phyloP scores from a whole-genome alignment of 2,113 vertebrate species.

The Coryphaenoides rupestris region DNA sequence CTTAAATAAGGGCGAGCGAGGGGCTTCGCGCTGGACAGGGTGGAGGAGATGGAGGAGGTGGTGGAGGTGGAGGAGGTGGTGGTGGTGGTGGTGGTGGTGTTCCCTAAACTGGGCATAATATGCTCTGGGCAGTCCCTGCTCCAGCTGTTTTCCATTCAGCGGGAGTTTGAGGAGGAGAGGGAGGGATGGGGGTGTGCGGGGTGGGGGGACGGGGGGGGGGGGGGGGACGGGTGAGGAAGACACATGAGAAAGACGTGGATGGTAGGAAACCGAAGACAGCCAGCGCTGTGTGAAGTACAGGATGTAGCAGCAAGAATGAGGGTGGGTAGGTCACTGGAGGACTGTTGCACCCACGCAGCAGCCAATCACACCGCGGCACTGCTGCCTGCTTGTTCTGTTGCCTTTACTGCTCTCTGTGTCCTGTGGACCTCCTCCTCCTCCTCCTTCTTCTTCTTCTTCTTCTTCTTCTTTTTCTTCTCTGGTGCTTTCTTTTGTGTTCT shows the following conservation, averaged over 20 bases:
- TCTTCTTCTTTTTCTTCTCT: background rate
- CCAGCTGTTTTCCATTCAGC: constrained; percentile 72
- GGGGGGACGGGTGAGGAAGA: constrained; percentile 37
- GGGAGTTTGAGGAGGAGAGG: constrained; percentile 39
- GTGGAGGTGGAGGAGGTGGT: constrained; percentile 30
- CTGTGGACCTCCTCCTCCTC: background rate
- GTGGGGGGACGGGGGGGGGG: constrained; percentile 21
- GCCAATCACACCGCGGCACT: background rate
- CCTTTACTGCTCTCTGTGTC: too few relatives aligned
- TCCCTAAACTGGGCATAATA: constrained; percentile 68
- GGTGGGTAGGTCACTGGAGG: constrained; percentile 18
- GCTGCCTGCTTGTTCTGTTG: too few relatives aligned
- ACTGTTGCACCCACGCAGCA: background rate
- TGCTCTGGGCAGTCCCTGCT: constrained; percentile 60
- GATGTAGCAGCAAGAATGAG: constrained; percentile 39
- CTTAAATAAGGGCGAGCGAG: constrained; percentile 68
- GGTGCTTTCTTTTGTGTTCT: background rate
- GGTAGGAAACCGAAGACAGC: constrained; percentile 19
- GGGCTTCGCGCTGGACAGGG: constrained; percentile 56
- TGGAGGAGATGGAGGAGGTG: constrained; percentile 35
- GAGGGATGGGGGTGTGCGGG: constrained; percentile 25
- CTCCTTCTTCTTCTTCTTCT: too few relatives aligned
- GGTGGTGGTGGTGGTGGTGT: constrained; percentile 11
- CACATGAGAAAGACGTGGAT: constrained; percentile 47
- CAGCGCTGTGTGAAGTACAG: constrained; percentile 45